Evolutionary conservation across 2,797 vertebrate genomes (phyloP), one percentile per base, ranked within the genome.

Genomic region (Alcedo quadribrachys): DNA sequence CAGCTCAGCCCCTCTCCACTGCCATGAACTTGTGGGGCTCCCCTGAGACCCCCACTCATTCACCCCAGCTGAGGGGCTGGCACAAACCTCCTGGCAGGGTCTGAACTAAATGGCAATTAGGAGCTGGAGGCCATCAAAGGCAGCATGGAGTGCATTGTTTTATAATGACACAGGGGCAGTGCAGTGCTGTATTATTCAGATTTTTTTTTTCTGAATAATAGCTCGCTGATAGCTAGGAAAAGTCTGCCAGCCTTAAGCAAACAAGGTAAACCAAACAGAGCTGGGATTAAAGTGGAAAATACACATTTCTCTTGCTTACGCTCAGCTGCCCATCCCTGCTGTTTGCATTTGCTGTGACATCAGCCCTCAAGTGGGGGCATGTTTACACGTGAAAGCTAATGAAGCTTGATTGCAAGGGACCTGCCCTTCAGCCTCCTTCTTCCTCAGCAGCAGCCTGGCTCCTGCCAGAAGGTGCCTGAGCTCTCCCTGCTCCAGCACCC

Each of bases 291-390:
- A 95, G 80, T 50, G 55, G 69, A 79, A 93, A 83, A 65, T 32
- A 62, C 80, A 80, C 37, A 75, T 57, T 57, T 60, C 81, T 71
- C 77, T 88, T 63, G 73, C 70, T 87, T 90, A 83, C 1, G 12
- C 58, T 94, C 85, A 79, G 58, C 63, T 83, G 84, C 75, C 35
- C 51, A 81, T 85, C 53, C 45, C 81, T 90, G 85, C 77, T 74
- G 78, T 97, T 96, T 96, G 87, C 82, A 48, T 60, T 93, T 73
- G 63, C 53, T 57, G 51, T 95, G 94, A 92, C 92, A 93, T 96
- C 87, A 93, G 15, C 62, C 76, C 91, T 95, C 89, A 92, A 67
- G 77, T 85, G 73, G 61, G 24, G 13, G 91, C 65, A 57, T 85
- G 87, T 95, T 95, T 96, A 75, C 83, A 50, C 2, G 0, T 79